Base-by-base conservation (phyloP, 2,797 vertebrate species). In the Galaxias olidus region DNA sequence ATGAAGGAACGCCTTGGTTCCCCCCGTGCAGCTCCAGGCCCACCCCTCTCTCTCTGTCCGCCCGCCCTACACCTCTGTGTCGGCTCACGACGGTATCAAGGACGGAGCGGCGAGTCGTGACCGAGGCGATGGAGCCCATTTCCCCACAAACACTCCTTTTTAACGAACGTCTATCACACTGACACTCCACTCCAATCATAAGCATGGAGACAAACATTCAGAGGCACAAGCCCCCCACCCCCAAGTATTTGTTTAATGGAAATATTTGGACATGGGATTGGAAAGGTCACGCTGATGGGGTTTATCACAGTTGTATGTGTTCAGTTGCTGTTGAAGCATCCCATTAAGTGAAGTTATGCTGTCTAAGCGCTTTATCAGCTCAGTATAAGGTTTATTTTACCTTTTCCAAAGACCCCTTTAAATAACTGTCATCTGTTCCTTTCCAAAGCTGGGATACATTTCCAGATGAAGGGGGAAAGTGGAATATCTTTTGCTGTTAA, bases 141-240 rank as follows among this genome's bases (percentile, higher is more conserved):
- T 74, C 13, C 74, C 54, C 65, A 65, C 73, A 64, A 76, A 49
- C 49, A 66, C 67, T 74, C 59, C 59, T 80, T 82, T 83, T 79
- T 74, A 84, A 75, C 84, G 74, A 81, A 70, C 59, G 62, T 71
- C 55, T 67, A 78, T 75, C 74, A 79, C 46, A 13, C 65, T 83
- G 74, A 73, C 69, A 72, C 75, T 81, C 66, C 61, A 44, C 74
- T 81, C 63, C 14, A 67, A 64, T 68, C 20, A 72, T 61, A 76
- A 72, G 69, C 72, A 72, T 72, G 66, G 54, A 78, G 69, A 68
- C 69, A 77, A 76, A 78, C 71, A 68, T 69, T 72, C 54, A 78
- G 72, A 77, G 43, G 59, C 56, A 42, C 8, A 17, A 49, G 19
- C 19, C 47, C 44, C 49, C 59, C 71, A 69, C 69, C 73, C 58